Evolutionary conservation across 1,140 invertebrate genomes (phyloP), one percentile per base, ranked within the genome.

Genomic region (Drosophila grimshawi): DNA sequence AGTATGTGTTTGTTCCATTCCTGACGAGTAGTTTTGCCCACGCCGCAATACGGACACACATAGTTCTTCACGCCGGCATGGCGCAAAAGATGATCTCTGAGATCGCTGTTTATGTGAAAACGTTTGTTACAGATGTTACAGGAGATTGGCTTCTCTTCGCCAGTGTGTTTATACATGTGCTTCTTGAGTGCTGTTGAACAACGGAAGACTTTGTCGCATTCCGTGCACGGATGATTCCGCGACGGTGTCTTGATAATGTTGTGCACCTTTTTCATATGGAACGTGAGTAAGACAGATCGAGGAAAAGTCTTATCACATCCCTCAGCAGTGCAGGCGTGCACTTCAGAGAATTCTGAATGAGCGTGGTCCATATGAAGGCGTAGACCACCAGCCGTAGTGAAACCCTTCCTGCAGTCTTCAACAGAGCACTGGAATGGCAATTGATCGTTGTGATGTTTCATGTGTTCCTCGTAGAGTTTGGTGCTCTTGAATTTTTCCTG

Each of bases 91-190:
- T 92, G 91, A 61, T 92, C 88, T 19, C 86, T 74, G 2, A 92
- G 78, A 0, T 78, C 85, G 30, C 85, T 86, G 45, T 91, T 89
- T 5, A 89, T 91, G 33, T 80, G 78, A 62, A 91, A 92, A 2
- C 86, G 80, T 66, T 92, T 91, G 61, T 93, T 93, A 75, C 94
- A 94, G 5, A 94, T 94, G 55, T 94, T 93, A 69, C 94, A 94
- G 5, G 93, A 92, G 46, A 94, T 94, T 0, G 94, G 94, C 59
- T 94, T 93, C 79, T 94, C 93, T 29, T 94, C 93, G 3, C 94
- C 94, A 45, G 86, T 89, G 65, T 94, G 94, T n/a, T 94, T 94
- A 33, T 94, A 94, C 65, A 94, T 94, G 60, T 94, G 94, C 56
- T 94, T 92, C 48, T 91, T 92, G 4, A 92, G 71, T 1, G 91